Evolutionary conservation across 2,113 vertebrate genomes (phyloP), one percentile per base, ranked within the genome.

Genomic region (Thalassoma bifasciatum): DNA sequence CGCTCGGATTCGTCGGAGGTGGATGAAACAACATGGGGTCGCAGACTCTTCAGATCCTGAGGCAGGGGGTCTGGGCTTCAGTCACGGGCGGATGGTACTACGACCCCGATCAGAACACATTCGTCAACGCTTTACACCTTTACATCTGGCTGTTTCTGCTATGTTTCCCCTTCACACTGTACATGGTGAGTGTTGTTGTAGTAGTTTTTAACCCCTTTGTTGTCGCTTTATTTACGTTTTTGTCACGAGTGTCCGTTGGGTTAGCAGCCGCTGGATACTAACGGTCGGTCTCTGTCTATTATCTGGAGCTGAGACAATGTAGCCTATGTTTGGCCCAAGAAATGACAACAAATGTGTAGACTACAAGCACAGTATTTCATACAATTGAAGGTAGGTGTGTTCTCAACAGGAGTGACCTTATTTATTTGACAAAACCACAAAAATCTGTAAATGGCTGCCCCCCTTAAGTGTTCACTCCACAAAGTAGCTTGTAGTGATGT

Each of bases 71-170:
- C 88, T 98, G 97, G 97, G 97, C 97, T 95, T 97, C 97, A 77
- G 90, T 98, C 84, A 98, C 96, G 75, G 97, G 97, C 77, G 97
- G 97, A 81, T 98, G 97, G 97, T 98, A 96, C 92, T 97, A 98
- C 94, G 97, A 98, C 93, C 97, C 97, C 67, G 96, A 98, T 84
- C 97, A 98, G 85, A 97, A 96, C 81, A 97, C 96, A n/a, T 97
- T 97, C 91, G 96, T 98, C 86, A 98, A 99, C 92, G 97, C 97
- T 71, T 91, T 98, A 79, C 97, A 99, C 91, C 96, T 99, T 86
- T 99, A 99, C 95, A 94, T 97, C 93, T 99, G 97, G 97, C 96
- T 99, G 57, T 98, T 99, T 79, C 92, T 99, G 79, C 95, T 99
- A 67, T 97, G 96, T 89, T 97, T 98, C 93, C 97, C 97, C 89